phyloP scores from a whole-genome alignment of 2,888 invertebrate genomes.

The Halictus quadricinctus region DNA sequence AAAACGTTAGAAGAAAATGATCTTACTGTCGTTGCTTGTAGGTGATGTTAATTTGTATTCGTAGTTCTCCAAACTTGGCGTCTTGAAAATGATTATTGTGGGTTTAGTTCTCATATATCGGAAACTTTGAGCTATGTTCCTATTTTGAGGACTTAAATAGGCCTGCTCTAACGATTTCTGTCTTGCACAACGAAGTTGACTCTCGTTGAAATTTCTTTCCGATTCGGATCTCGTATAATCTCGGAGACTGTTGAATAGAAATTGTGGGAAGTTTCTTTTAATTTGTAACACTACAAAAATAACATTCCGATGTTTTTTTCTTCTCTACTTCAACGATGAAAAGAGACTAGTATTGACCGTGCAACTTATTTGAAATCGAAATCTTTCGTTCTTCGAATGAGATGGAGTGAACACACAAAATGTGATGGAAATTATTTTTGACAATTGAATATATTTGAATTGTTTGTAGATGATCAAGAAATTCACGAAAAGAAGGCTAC shows the following conservation, averaged over 20 bases:
- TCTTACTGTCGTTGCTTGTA: constrained; percentile 19
- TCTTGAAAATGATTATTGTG: constrained; percentile 93
- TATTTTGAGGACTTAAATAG: constrained; percentile 90
- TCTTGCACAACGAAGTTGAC: constrained; percentile 86
- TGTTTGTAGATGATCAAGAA: too few relatives aligned
- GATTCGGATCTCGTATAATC: constrained; percentile 91
- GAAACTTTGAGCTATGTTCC: constrained; percentile 92
- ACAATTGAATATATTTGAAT: too few relatives aligned
- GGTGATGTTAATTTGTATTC: constrained; percentile 79
- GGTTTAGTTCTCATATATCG: constrained; percentile 96
- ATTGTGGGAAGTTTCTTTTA: neutral
- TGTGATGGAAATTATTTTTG: too few relatives aligned
- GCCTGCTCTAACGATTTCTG: constrained; percentile 87
- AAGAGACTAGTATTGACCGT: too few relatives aligned
- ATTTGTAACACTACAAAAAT: neutral
- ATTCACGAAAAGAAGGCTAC: too few relatives aligned
- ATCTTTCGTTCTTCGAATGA: too few relatives aligned
- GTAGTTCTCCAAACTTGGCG: constrained; percentile 90
- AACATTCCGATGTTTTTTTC: neutral
- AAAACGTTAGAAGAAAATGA: neutral
- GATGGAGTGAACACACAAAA: too few relatives aligned
- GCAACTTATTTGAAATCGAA: too few relatives aligned
- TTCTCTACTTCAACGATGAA: too few relatives aligned
- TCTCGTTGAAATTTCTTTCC: constrained; percentile 89
- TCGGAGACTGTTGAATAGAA: constrained; percentile 83